phyloP scores from a whole-genome alignment of 92 coral and sea anemone species.

The Heliopora coerulea region DNA sequence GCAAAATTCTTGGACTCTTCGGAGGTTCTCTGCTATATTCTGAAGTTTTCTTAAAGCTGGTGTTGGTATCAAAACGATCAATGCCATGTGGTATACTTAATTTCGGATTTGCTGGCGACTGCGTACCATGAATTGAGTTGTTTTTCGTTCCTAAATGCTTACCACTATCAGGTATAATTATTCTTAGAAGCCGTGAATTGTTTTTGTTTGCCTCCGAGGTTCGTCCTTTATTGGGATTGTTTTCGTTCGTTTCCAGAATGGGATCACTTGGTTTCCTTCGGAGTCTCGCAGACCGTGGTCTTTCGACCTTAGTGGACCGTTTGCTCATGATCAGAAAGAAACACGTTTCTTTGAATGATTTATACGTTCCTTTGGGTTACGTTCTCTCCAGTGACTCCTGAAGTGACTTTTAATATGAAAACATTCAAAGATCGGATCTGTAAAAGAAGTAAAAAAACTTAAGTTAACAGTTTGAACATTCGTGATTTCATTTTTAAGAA shows the following conservation, averaged over 20 bases:
- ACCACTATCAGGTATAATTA: not conserved
- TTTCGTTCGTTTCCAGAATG: not conserved
- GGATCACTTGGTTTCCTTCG: not conserved
- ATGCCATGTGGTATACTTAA: not conserved
- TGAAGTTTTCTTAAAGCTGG: not conserved
- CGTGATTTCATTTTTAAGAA: too few species aligned
- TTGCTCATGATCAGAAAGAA: too few species aligned
- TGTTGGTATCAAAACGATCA: not conserved
- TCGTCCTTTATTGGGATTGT: not conserved
- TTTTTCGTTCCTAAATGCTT: not conserved
- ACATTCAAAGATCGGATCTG: too few species aligned
- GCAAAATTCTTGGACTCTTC: constrained; percentile 28
- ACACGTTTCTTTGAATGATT: too few species aligned
- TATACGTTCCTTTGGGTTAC: too few species aligned
- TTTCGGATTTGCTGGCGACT: not conserved
- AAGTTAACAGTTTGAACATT: too few species aligned
- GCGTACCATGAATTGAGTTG: not conserved
- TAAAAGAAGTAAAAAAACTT: too few species aligned
- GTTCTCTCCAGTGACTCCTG: too few species aligned
- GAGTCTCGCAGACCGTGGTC: constrained; percentile 37
- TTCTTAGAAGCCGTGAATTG: not conserved
- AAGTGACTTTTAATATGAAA: too few species aligned
- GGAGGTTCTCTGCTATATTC: constrained; percentile 7
- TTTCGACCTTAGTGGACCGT: constrained; percentile 3
- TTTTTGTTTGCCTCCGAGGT: not conserved